Evolutionary conservation across 2,888 invertebrate species (phyloP).

Genomic region (Polydesmus complanatus): DNA sequence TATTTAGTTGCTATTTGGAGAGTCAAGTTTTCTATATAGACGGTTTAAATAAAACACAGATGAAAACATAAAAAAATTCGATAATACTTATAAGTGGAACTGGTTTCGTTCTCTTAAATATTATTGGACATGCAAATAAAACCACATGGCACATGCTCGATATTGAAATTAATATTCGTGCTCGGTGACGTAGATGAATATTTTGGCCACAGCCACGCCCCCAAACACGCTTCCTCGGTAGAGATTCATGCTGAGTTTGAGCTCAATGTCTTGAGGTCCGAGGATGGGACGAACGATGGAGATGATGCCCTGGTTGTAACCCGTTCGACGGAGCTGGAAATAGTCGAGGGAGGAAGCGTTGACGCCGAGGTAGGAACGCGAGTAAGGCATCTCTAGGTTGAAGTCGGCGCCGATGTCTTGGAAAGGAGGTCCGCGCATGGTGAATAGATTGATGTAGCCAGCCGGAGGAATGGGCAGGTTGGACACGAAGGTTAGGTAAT

Average conservation of each 20-base stretch:
- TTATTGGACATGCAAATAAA: neutral
- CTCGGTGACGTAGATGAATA: constrained; percentile 72
- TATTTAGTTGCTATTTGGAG: too few relatives aligned
- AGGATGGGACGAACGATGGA: constrained; percentile 55
- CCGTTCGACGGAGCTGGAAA: constrained; percentile 33
- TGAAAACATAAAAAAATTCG: too few relatives aligned
- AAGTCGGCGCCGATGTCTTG: constrained; percentile 57
- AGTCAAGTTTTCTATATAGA: too few relatives aligned
- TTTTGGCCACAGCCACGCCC: constrained; percentile 69
- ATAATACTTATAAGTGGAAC: too few relatives aligned
- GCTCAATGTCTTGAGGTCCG: constrained; percentile 81
- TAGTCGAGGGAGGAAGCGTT: constrained; percentile 25
- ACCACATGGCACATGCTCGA: neutral
- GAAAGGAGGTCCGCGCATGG: constrained; percentile 68
- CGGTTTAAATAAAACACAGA: too few relatives aligned
- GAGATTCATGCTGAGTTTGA: constrained; percentile 73
- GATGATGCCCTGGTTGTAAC: constrained; percentile 59
- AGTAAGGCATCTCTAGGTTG: constrained; percentile 46
- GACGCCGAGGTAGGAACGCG: constrained; percentile 42
- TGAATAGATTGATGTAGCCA: constrained; percentile 63
- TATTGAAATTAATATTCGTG: constrained; percentile 49
- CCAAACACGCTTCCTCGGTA: constrained; percentile 55
- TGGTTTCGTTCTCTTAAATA: too few relatives aligned
- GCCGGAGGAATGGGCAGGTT: constrained; percentile 54
- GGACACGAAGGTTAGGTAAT: constrained; percentile 83